Evolutionary conservation across 2,113 vertebrate genomes (phyloP).

Genomic region (Macaca mulatta): DNA sequence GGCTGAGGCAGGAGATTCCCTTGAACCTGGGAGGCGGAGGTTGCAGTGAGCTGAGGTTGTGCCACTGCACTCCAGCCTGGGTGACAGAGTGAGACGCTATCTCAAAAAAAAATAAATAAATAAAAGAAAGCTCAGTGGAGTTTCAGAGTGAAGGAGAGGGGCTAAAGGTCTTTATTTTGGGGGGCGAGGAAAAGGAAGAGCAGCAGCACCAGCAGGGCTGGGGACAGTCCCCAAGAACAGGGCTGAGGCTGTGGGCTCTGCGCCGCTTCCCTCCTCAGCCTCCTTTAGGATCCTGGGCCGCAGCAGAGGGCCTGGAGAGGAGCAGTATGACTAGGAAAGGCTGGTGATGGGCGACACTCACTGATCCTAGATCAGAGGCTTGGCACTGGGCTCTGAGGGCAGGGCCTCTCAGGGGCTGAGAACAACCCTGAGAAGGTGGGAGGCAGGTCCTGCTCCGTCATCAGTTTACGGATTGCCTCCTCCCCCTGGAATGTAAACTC

Average conservation of each 20-base stretch:
- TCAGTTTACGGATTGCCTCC: not conserved
- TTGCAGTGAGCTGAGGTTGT: too few relatives aligned
- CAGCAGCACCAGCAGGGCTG: not conserved
- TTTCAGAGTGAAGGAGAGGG: not conserved
- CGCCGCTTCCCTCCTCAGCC: not conserved
- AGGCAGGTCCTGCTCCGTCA: not conserved
- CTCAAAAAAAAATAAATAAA: too few relatives aligned
- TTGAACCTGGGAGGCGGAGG: too few relatives aligned
- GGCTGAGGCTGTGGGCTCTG: accelerated
- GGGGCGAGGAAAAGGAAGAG: not conserved
- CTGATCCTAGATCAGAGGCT: not conserved
- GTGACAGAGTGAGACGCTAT: too few relatives aligned
- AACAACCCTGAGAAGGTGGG: not conserved
- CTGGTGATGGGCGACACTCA: not conserved
- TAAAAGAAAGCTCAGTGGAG: not conserved
- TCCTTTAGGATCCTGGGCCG: not conserved
- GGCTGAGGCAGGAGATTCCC: too few relatives aligned
- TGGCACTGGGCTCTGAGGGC: not conserved
- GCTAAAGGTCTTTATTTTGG: not conserved
- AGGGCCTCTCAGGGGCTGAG: not conserved
- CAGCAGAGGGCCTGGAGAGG: not conserved
- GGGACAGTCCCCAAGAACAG: not conserved
- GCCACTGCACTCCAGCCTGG: too few relatives aligned
- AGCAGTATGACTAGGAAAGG: not conserved
- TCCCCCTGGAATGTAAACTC: not conserved